Base-by-base conservation (phyloP, 2,888 invertebrate genomes). In the Hyles lineata region DNA sequence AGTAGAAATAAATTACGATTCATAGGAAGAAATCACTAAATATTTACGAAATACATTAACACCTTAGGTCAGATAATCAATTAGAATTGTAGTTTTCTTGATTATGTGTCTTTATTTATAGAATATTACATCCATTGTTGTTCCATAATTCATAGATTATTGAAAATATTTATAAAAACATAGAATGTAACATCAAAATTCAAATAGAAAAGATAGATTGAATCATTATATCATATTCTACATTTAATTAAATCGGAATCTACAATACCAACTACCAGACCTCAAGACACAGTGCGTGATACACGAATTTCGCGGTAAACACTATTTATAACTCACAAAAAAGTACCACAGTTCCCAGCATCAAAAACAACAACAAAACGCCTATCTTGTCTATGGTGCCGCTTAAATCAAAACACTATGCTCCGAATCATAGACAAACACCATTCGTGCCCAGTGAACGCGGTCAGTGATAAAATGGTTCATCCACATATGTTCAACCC, bases 361-460 rank as follows among this genome's bases (percentile, higher is more conserved):
- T 43, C 15, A 43, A 43, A 19, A n/a, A 7, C 32, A n/a, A 63
- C 55, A 17, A 55, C 55, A 55, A 19, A 43, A 43, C 43, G 43
- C 43, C 43, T 43, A 32, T 63, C 9, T 50, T 15, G 35, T 63
- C 43, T 63, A 43, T 50, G 23, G 23, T 0, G 21, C 63, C 29
- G 29, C 2, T 35, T 4, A 50, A 67, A 67, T 67, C 50, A 67
- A 50, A 50, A 50, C 67, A 50, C 67, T 67, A 67, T 67, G 67
- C 11, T 50, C 67, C 67, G 67, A 67, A 67, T 67, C 67, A 67
- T 67, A 67, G 67, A 67, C 67, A 67, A 67, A 67, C 67, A 43
- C 43, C 43, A 67, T 67, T 50, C 35, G 29, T 63, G 67, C 17
- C 43, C 67, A 67, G 67, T 67, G 67, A 67, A 50, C 67, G 67